Conservation (phyloP, 2,888 invertebrate genomes). For the Polyommatus iphigenia region DNA sequence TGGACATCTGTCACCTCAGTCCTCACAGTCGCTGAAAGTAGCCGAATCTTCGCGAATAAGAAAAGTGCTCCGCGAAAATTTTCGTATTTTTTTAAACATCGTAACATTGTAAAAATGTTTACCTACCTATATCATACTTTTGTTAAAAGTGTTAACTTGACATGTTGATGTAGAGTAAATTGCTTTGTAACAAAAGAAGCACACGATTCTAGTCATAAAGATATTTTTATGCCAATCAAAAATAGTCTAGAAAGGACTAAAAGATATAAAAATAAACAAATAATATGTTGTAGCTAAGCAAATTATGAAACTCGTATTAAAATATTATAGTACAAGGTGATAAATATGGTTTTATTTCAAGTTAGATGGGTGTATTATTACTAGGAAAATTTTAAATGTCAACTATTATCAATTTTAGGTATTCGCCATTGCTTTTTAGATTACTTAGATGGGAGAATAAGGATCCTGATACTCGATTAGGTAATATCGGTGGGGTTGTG, state of each 20-base stretch:
- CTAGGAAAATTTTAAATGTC: slow-evolving; percentile 23
- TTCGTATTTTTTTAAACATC: too few species aligned
- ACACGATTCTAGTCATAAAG: neutral
- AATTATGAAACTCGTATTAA: slow-evolving; percentile 22
- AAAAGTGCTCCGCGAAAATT: too few species aligned
- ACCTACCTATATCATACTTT: too few species aligned
- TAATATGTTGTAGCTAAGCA: slow-evolving; percentile 24
- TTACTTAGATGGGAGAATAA: neutral
- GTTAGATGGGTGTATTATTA: slow-evolving; percentile 12
- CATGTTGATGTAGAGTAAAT: neutral
- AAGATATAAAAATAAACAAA: neutral
- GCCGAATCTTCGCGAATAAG: too few species aligned
- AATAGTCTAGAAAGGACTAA: slow-evolving; percentile 5
- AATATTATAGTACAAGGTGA: slow-evolving; percentile 20
- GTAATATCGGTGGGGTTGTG: too few species aligned
- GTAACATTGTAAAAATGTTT: too few species aligned
- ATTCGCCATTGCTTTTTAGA: neutral
- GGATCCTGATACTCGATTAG: too few species aligned
- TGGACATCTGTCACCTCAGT: too few species aligned
- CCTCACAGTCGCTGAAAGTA: too few species aligned
- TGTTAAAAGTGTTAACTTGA: too few species aligned
- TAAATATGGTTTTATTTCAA: slow-evolving; percentile 28
- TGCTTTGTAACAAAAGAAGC: neutral
- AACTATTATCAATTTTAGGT: neutral
- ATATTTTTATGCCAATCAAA: neutral